A percentile compares a stretch with the other conserved stretches of the same genome.
Conservation (phyloP, 1,140 invertebrate species). For the Drosophila paulistorum region DNA sequence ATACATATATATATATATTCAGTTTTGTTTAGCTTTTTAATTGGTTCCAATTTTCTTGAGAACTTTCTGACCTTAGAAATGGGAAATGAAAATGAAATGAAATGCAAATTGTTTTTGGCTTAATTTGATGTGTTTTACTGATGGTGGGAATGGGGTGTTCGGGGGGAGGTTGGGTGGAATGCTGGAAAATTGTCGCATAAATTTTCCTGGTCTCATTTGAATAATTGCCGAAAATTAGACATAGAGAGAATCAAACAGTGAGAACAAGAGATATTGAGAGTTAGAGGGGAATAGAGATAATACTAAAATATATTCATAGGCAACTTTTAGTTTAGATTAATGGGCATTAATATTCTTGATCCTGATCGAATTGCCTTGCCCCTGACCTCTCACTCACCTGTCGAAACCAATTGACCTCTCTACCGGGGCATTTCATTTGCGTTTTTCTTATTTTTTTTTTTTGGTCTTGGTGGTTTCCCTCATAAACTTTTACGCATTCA, state of each 20-base stretch:
- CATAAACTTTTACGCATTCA: conserved; percentile 60
- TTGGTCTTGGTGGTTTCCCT: neutral
- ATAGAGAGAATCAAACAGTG: conserved; percentile 7
- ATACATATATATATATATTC: neutral
- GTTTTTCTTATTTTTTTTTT: neutral
- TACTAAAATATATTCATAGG: conserved; percentile 3
- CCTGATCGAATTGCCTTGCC: neutral
- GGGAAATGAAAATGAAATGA: conserved; percentile 4
- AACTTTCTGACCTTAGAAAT: conserved; percentile 14
- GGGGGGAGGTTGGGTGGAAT: neutral
- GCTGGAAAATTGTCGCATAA: conserved; percentile 17
- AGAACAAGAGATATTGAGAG: neutral
- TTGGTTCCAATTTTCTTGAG: conserved; percentile 14
- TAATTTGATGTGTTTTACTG: conserved; percentile 14
- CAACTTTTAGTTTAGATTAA: conserved; percentile 7
- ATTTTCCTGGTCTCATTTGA: conserved; percentile 17
- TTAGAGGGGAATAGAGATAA: neutral
- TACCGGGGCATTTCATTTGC: neutral
- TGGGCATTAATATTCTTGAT: conserved; percentile 12
- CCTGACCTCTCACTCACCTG: neutral
- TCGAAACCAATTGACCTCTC: neutral
- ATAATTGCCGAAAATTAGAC: conserved; percentile 16
- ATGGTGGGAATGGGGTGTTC: neutral
- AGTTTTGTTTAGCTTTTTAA: conserved; percentile 21
- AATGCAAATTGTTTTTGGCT: conserved; percentile 17